Conservation (phyloP, 2,797 vertebrate species). For the Macropodus opercularis region DNA sequence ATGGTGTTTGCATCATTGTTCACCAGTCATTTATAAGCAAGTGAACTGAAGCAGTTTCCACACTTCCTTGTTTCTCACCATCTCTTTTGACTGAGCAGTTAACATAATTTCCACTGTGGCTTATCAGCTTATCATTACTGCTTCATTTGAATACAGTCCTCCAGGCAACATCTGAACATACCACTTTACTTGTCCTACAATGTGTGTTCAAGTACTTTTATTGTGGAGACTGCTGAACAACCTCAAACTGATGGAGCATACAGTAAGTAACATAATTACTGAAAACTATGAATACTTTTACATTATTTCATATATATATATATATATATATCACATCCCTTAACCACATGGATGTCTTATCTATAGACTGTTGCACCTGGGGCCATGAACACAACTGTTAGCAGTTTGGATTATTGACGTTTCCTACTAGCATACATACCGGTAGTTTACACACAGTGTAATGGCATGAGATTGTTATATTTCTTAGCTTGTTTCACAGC, state of each 20-base stretch:
- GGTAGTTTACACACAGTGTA: too few relatives aligned
- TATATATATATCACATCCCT: neutral
- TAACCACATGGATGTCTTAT: slow-evolving; percentile 4
- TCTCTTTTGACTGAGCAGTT: slow-evolving; percentile 37
- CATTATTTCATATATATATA: too few relatives aligned
- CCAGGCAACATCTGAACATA: slow-evolving; percentile 20
- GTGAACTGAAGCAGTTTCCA: neutral
- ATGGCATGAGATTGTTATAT: too few relatives aligned
- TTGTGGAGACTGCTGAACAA: neutral
- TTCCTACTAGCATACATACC: slow-evolving; percentile 20
- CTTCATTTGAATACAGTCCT: slow-evolving; percentile 70
- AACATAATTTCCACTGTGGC: slow-evolving; percentile 63
- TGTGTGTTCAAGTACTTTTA: neutral
- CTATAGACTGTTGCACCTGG: slow-evolving; percentile 39
- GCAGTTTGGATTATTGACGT: slow-evolving; percentile 41
- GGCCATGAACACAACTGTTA: slow-evolving; percentile 35
- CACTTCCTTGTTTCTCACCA: neutral
- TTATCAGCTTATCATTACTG: slow-evolving; percentile 45
- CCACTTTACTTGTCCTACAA: slow-evolving; percentile 24
- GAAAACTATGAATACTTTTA: neutral
- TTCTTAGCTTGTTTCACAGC: too few relatives aligned
- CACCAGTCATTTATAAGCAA: too few relatives aligned
- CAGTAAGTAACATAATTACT: neutral
- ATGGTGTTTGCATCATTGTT: too few relatives aligned
- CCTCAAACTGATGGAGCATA: neutral